Evolutionary conservation across 2,113 vertebrate genomes (phyloP).

Genomic region (Drymodes brunneopygia): DNA sequence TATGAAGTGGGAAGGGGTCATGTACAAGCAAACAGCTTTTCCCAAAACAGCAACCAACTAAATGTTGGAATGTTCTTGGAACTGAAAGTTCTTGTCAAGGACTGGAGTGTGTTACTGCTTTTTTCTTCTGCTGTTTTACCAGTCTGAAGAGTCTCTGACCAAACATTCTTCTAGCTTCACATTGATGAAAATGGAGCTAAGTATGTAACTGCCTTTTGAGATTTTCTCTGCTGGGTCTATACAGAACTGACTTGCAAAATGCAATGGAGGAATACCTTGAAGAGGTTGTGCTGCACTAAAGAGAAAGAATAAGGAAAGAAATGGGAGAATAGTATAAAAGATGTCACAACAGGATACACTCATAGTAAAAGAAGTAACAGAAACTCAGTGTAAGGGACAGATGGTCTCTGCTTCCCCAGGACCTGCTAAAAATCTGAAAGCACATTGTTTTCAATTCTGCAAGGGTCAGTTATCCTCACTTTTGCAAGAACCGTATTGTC

Average conservation of each 20-base stretch:
- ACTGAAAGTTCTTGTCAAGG: not conserved
- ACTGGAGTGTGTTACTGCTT: not conserved
- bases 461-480: not conserved
- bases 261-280: not conserved
- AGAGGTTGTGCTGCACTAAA: not conserved
- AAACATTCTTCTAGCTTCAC: not conserved
- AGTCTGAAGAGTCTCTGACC: not conserved
- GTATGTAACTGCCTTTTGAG: not conserved
- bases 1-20: not conserved
- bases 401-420: not conserved
- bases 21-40: not conserved
- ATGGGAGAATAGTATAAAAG: not conserved
- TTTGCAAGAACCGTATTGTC: not conserved
- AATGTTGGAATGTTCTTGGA: not conserved
- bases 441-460: not conserved
- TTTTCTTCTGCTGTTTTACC: not conserved
- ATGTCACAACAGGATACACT: not conserved
- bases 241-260: not conserved
- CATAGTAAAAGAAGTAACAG: not conserved
- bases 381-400: not conserved
- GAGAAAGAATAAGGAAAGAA: not conserved
- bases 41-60: not conserved
- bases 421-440: not conserved
- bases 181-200: not conserved
- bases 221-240: not conserved